These are phyloP conservation scores for Zygogramma bicolorata DNA, from an alignment of 2,888 invertebrate species.

Conservation along the genomic window DNA sequence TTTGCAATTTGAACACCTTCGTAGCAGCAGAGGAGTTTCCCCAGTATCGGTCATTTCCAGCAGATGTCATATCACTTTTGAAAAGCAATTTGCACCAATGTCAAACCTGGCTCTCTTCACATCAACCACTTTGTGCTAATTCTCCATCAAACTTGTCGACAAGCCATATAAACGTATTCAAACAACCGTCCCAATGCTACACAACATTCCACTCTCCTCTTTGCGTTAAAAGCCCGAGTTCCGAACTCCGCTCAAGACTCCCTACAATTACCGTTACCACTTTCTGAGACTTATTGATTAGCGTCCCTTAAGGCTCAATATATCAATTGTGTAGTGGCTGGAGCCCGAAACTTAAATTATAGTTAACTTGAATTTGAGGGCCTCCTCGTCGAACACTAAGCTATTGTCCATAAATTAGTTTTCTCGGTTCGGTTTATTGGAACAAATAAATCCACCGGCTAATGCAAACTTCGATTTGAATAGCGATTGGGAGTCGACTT, in stretches of 20 bases:
- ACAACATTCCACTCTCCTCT: conserved; percentile 15
- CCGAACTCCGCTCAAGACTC: conserved; percentile 25
- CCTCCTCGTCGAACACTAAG: conserved; percentile 25
- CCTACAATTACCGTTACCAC: conserved; percentile 34
- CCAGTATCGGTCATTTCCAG: too few species aligned
- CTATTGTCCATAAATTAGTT: conserved; percentile 40
- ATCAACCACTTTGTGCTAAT: too few species aligned
- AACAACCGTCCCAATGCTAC: background rate
- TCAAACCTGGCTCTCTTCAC: too few species aligned
- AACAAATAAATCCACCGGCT: conserved; percentile 26
- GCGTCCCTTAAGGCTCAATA: conserved; percentile 41
- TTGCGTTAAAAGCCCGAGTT: conserved; percentile 11
- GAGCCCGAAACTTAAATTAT: conserved; percentile 43
- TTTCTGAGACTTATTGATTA: conserved; percentile 42
- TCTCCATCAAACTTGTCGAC: background rate
- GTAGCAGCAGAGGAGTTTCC: too few species aligned
- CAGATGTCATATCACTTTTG: too few species aligned
- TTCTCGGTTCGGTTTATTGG: conserved; percentile 33
- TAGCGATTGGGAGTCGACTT: conserved; percentile 11
- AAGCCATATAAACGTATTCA: background rate
- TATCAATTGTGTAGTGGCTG: conserved; percentile 41
- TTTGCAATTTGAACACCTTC: too few species aligned
- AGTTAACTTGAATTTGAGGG: conserved; percentile 40
- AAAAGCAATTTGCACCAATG: too few species aligned
- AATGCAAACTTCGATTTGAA: conserved; percentile 21